Conservation (phyloP, 2,113 vertebrate genomes). For the Uria lomvia region DNA sequence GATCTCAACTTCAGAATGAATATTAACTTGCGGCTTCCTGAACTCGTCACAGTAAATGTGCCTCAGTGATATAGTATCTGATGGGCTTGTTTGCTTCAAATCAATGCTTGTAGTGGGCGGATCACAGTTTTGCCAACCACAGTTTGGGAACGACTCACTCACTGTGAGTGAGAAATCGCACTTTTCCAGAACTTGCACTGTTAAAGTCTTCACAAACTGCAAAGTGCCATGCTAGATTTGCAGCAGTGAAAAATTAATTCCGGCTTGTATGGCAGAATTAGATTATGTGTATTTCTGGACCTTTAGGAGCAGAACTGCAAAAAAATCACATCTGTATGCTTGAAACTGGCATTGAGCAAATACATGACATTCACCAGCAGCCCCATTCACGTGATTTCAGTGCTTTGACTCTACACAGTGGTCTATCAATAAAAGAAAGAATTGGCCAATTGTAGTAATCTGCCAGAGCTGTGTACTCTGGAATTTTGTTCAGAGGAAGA, state of each 20-base stretch:
- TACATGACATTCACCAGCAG: background rate
- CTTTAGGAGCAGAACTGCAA: background rate
- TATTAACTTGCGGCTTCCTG: background rate
- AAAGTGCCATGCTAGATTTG: background rate
- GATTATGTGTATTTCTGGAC: background rate
- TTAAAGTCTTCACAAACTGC: background rate
- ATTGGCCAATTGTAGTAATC: conserved; percentile 36
- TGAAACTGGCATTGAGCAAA: background rate
- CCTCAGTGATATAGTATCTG: background rate
- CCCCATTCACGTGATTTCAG: background rate
- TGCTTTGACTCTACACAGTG: conserved; percentile 23
- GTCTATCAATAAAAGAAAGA: conserved; percentile 51
- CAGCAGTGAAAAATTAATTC: background rate
- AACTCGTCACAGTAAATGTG: background rate
- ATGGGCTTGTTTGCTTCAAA: background rate
- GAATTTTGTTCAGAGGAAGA: conserved; percentile 27
- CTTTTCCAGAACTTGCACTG: background rate
- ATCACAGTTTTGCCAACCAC: background rate
- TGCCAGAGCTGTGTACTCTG: background rate
- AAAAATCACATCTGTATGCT: background rate
- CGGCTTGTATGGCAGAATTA: background rate
- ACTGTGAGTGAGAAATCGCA: background rate
- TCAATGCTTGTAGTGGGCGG: accelerated
- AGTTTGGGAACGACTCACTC: background rate
- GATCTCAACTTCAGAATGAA: background rate